phyloP scores from a whole-genome alignment of 2,113 vertebrate species.

The Microcebus lehilahytsara region DNA sequence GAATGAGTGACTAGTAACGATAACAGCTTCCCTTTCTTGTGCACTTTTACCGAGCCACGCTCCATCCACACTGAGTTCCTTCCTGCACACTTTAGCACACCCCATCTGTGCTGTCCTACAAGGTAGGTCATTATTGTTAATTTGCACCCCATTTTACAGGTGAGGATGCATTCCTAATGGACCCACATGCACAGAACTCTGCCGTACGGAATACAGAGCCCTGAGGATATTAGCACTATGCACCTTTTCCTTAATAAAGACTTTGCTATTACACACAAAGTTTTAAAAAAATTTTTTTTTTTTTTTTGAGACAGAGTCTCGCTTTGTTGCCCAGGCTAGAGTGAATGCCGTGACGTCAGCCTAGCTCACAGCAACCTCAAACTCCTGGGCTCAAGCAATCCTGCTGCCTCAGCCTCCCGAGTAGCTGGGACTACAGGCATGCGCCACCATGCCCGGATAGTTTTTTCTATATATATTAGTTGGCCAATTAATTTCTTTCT shows the following conservation, averaged over 20 bases:
- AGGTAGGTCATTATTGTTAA: too few relatives aligned
- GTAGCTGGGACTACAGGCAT: too few relatives aligned
- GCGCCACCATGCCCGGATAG: too few relatives aligned
- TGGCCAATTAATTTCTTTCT: too few relatives aligned
- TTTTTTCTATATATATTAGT: too few relatives aligned
- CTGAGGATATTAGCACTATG: neutral
- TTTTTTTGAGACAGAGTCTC: too few relatives aligned
- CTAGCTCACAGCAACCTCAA: too few relatives aligned
- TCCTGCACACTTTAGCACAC: neutral
- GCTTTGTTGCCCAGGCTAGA: too few relatives aligned
- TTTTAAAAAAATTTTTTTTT: neutral
- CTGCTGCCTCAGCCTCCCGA: too few relatives aligned
- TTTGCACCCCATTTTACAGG: neutral
- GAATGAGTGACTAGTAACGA: neutral
- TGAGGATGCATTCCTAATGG: fast-evolving
- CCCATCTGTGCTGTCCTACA: neutral
- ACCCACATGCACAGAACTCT: neutral
- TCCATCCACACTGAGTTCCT: neutral
- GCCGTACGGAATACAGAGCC: neutral
- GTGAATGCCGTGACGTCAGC: too few relatives aligned
- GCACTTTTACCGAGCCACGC: neutral
- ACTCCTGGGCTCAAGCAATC: too few relatives aligned
- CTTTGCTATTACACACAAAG: neutral
- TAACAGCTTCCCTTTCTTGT: neutral
- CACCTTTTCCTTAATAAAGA: neutral